Conservation (phyloP, 2,888 invertebrate genomes). For the Cremastinae sp. region DNA sequence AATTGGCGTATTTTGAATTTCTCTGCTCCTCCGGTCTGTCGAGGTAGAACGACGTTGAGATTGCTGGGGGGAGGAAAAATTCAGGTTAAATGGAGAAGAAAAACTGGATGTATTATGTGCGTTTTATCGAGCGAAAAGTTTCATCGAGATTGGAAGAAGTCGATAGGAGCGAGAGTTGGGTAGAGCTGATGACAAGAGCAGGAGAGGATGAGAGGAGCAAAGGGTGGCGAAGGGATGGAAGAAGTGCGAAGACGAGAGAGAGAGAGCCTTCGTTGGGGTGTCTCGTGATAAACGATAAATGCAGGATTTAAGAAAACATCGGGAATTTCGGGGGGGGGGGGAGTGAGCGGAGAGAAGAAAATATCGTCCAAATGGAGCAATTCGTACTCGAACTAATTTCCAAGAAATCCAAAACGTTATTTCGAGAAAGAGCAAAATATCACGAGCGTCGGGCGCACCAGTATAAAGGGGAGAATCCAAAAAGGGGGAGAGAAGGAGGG, state of each 20-base stretch:
- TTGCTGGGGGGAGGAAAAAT: constrained; percentile 22
- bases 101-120: constrained; percentile 48
- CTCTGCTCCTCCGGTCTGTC: no score
- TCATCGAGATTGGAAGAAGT: constrained; percentile 41
- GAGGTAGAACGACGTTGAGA: constrained; percentile 33
- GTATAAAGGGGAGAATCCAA: background rate
- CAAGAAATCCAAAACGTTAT: constrained; percentile 44
- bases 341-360: background rate
- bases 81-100: constrained; percentile 53
- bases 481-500: background rate
- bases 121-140: constrained; percentile 56
- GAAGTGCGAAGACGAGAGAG: constrained; percentile 34
- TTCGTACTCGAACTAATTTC: constrained; percentile 44
- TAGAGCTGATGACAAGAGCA: constrained; percentile 8
- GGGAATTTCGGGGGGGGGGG: constrained; percentile 7
- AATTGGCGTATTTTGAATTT: constrained; percentile 12
- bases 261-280: constrained; percentile 26
- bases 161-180: constrained; percentile 38
- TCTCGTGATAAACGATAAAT: constrained; percentile 66
- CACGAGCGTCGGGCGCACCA: constrained; percentile 8
- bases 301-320: constrained; percentile 65
- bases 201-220: constrained; percentile 1
- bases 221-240: constrained; percentile 8
- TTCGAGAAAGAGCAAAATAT: constrained; percentile 50
- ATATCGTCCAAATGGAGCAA: constrained; percentile 1